Evolutionary conservation across 2,888 invertebrate genomes (phyloP).

Genomic region (Epinotia brunnichana): DNA sequence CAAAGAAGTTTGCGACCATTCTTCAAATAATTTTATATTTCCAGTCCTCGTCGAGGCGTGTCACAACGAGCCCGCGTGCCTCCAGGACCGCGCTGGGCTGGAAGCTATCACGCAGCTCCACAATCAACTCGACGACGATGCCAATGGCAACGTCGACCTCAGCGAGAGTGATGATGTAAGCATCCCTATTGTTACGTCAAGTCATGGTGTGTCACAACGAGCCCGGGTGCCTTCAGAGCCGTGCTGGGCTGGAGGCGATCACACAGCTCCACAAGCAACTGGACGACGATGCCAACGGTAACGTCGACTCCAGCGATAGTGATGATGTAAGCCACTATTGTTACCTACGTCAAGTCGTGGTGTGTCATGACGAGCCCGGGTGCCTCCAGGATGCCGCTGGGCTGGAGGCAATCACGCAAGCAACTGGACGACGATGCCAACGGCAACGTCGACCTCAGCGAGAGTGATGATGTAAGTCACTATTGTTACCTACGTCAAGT

Average conservation of each 20-base stretch:
- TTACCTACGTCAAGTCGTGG: neutral
- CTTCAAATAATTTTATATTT: neutral
- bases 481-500: slow-evolving; percentile 28
- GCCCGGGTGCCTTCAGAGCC: slow-evolving; percentile 91
- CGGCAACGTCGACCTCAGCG: slow-evolving; percentile 95
- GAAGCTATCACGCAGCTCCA: slow-evolving; percentile 97
- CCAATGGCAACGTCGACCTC: slow-evolving; percentile 98
- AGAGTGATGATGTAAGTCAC: slow-evolving; percentile 91
- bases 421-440: slow-evolving; percentile 99
- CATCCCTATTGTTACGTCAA: neutral
- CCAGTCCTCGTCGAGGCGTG: slow-evolving; percentile 65
- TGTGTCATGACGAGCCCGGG: neutral
- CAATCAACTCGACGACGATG: slow-evolving; percentile 98
- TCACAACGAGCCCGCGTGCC: slow-evolving; percentile 88
- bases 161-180: slow-evolving; percentile 98
- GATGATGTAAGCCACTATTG: slow-evolving; percentile 91
- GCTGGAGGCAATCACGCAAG: slow-evolving; percentile 90
- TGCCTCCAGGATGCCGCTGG: slow-evolving; percentile 67
- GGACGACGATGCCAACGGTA: slow-evolving; percentile 99
- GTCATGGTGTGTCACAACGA: slow-evolving; percentile 68
- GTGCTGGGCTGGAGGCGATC: slow-evolving; percentile 96
- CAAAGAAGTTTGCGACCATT: too few species aligned
- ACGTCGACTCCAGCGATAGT: slow-evolving; percentile 98
- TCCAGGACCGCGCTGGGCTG: slow-evolving; percentile 93
- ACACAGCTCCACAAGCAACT: slow-evolving; percentile 95